phyloP scores from a whole-genome alignment of 2,888 invertebrate genomes.

The Meiosimyza platycephala region DNA sequence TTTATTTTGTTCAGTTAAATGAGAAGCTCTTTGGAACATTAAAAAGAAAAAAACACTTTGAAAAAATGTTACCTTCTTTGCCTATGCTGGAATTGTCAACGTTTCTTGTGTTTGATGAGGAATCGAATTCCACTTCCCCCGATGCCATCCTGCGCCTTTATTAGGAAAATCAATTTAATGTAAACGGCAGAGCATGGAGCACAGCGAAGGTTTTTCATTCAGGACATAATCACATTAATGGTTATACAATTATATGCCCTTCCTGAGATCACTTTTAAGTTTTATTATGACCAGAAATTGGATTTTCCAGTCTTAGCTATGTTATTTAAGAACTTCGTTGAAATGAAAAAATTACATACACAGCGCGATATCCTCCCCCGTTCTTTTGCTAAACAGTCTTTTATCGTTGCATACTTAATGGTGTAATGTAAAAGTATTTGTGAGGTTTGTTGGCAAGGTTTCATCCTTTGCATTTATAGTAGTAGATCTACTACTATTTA shows the following conservation, averaged over 20 bases:
- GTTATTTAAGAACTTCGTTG: no score
- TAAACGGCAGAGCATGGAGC: no score
- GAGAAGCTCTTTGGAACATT: not conserved
- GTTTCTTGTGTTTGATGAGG: conserved; percentile 73
- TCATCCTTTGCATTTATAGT: not conserved
- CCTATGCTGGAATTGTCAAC: conserved; percentile 68
- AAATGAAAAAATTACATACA: not conserved
- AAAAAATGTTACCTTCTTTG: conserved; percentile 52
- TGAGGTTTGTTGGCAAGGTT: not conserved
- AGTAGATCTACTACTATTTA: conserved; percentile 17
- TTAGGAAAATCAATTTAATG: no score
- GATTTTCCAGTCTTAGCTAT: no score
- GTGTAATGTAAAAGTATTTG: not conserved
- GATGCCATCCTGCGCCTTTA: conserved; percentile 75
- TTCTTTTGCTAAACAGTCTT: not conserved
- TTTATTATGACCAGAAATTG: no score
- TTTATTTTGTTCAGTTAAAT: not conserved
- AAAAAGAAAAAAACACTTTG: no score
- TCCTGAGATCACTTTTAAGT: no score
- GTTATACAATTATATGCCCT: no score
- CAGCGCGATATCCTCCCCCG: not conserved
- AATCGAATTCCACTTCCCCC: conserved; percentile 85
- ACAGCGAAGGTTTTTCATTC: no score
- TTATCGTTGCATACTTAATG: conserved; percentile 15
- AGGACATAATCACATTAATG: no score